These are phyloP conservation scores for Tachycineta bicolor DNA, from an alignment of 2,113 vertebrate genomes.

Conservation along the genomic window DNA sequence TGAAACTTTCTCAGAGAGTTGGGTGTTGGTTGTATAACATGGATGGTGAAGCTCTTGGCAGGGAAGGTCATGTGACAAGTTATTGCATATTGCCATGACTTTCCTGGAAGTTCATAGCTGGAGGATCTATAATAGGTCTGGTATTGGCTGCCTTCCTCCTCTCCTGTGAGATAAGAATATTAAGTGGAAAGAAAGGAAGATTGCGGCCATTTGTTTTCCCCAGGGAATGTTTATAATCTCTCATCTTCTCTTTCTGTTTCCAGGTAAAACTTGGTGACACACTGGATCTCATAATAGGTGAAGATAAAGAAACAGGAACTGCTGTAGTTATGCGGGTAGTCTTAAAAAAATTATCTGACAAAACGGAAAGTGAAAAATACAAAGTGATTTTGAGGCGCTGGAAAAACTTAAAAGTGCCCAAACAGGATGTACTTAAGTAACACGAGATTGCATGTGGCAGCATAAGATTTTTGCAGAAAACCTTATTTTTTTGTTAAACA, in stretches of 20 bases:
- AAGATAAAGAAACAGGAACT: conserved; percentile 82
- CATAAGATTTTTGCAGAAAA: background rate
- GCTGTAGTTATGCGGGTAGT: conserved; percentile 87
- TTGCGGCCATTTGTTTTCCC: background rate
- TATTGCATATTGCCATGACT: background rate
- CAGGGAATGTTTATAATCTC: background rate
- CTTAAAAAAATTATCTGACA: conserved; percentile 78
- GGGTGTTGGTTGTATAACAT: background rate
- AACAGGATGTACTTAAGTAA: conserved; percentile 77
- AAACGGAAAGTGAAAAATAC: conserved; percentile 80
- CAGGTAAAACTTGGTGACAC: conserved; percentile 93
- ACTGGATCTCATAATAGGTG: conserved; percentile 85
- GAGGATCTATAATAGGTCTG: background rate
- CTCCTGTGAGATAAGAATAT: background rate
- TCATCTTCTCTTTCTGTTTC: background rate
- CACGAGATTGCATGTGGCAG: background rate
- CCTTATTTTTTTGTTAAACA: background rate
- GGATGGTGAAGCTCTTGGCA: background rate
- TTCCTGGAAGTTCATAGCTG: background rate
- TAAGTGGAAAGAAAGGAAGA: background rate
- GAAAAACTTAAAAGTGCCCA: conserved; percentile 85
- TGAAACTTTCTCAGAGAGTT: background rate
- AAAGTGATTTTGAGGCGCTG: conserved; percentile 88
- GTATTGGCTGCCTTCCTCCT: background rate
- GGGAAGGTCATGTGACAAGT: background rate